phyloP scores from a whole-genome alignment of 2,113 vertebrate genomes.

The Pteruthius melanotis region DNA sequence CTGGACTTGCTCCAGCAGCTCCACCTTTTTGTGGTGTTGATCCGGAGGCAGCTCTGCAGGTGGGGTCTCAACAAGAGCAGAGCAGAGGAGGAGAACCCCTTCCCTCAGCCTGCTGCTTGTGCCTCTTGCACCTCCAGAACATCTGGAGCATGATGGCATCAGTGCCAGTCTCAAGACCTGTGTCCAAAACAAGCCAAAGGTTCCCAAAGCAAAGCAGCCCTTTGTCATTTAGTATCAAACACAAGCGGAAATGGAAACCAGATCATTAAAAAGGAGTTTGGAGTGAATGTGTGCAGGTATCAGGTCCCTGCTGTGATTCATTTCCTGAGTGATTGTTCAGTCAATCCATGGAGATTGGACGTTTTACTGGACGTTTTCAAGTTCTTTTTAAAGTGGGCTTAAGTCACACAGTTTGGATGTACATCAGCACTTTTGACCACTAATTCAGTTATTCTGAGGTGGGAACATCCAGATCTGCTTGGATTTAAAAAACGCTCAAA shows the following conservation, averaged over 20 bases:
- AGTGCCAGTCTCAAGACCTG: background rate
- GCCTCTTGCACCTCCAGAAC: background rate
- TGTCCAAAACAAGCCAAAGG: background rate
- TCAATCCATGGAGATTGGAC: background rate
- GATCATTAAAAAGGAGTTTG: background rate
- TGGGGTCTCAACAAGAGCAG: background rate
- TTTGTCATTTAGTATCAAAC: background rate
- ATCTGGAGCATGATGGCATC: fast-evolving
- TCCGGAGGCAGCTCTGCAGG: background rate
- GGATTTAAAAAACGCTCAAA: background rate
- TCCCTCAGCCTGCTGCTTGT: background rate
- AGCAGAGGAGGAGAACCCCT: background rate
- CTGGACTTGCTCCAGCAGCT: background rate
- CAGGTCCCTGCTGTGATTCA: background rate
- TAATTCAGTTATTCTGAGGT: background rate
- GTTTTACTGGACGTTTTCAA: background rate
- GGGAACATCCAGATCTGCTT: background rate
- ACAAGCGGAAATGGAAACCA: fast-evolving
- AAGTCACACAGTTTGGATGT: background rate
- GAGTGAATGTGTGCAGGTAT: background rate
- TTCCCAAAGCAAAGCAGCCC: background rate
- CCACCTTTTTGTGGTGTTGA: background rate
- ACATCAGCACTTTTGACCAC: background rate
- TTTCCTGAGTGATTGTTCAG: background rate
- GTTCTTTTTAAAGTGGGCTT: background rate